phyloP scores from a whole-genome alignment of 2,797 vertebrate species.

The Micromesistius poutassou region DNA sequence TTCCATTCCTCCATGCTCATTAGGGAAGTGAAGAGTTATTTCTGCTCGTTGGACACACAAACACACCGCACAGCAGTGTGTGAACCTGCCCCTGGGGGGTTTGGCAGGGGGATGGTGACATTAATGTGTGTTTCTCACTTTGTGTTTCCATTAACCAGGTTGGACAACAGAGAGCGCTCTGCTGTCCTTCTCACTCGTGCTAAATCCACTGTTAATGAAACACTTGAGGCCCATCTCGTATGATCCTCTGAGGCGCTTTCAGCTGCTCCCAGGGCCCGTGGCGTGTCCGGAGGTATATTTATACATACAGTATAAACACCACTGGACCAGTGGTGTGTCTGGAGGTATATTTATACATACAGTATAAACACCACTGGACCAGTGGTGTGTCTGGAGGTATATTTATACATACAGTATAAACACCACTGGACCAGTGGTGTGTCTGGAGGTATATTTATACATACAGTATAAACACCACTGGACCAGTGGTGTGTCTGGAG shows the following conservation, averaged over 20 bases:
- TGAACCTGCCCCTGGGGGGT: constrained; percentile 38
- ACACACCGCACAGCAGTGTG: constrained; percentile 40
- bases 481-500: constrained; percentile 37
- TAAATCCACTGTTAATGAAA: constrained; percentile 73
- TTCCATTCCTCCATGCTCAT: constrained; percentile 61
- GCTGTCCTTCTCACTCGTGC: constrained; percentile 58
- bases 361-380: constrained; percentile 20
- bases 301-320: constrained; percentile 21
- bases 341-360: no score
- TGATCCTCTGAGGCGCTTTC: constrained; percentile 13
- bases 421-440: constrained; percentile 32
- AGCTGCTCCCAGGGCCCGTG: constrained; percentile 31
- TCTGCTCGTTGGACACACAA: constrained; percentile 36
- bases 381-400: no score
- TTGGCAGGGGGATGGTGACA: constrained; percentile 41
- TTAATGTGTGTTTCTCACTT: constrained; percentile 46
- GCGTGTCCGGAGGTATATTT: constrained; percentile 37
- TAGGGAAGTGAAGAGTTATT: constrained; percentile 61
- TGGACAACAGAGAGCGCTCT: constrained; percentile 49
- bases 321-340: no score
- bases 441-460: constrained; percentile 24
- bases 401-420: constrained; percentile 4
- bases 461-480: no score
- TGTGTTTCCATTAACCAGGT: constrained; percentile 43
- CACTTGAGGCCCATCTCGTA: constrained; percentile 55